A percentile compares a stretch with the other conserved stretches of the same genome.
Evolutionary conservation across 2,113 vertebrate genomes (phyloP).

Genomic region (Gorsachius goisagi): DNA sequence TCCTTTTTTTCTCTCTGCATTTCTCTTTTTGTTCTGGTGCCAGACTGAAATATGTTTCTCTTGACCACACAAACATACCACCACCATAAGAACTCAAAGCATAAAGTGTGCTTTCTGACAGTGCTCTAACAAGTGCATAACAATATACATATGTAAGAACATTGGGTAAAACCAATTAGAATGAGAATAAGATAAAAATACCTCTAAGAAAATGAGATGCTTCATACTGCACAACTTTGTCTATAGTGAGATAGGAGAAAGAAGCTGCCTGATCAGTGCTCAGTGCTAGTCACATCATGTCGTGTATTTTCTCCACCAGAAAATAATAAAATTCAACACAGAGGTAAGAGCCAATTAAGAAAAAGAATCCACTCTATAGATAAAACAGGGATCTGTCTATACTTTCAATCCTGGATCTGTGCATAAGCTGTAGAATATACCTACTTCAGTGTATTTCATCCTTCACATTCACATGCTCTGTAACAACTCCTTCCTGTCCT

Average conservation of each 20-base stretch:
- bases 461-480: not conserved
- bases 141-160: not conserved
- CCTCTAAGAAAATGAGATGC: not conserved
- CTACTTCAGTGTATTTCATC: not conserved
- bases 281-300: not conserved
- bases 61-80: not conserved
- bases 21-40: not conserved
- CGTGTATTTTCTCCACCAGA: not conserved
- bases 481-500: not conserved
- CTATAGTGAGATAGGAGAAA: not conserved
- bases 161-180: not conserved
- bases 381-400: not conserved
- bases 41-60: not conserved
- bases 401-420: not conserved
- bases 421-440: not conserved
- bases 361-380: not conserved
- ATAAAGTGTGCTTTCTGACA: not conserved
- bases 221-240: not conserved
- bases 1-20: not conserved
- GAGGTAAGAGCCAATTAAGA: not conserved
- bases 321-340: not conserved
- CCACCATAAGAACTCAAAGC: not conserved
- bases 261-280: not conserved
- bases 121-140: not conserved
- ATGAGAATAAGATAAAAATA: not conserved